These are phyloP conservation scores for Drosophila suboccidentalis DNA, from an alignment of 2,888 invertebrate species.

Conservation along the genomic window DNA sequence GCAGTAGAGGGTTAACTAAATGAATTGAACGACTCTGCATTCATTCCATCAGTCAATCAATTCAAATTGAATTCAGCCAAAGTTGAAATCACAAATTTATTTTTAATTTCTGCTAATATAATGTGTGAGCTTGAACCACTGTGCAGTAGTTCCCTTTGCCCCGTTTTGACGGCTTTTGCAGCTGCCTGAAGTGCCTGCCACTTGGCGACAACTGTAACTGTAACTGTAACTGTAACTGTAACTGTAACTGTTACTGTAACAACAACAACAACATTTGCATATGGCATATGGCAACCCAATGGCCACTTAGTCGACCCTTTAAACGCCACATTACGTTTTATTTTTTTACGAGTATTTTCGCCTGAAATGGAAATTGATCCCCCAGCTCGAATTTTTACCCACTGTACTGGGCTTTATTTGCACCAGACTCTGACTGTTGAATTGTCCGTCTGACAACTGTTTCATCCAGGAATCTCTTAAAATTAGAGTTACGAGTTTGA, in stretches of 20 bases:
- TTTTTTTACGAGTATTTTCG: conserved; percentile 21
- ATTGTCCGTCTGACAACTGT: neutral
- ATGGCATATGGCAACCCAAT: conserved; percentile 43
- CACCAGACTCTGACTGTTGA: neutral
- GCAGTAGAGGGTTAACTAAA: no score
- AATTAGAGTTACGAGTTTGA: neutral
- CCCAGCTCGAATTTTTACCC: neutral
- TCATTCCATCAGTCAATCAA: no score
- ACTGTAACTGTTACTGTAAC: conserved; percentile 7
- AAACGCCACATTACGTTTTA: conserved; percentile 59
- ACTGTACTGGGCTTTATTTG: neutral
- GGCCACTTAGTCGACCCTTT: conserved; percentile 54
- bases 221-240: conserved; percentile 19
- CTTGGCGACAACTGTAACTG: conserved; percentile 45
- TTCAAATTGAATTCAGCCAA: no score
- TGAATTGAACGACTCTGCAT: no score
- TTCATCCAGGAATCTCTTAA: neutral
- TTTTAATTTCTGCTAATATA: neutral
- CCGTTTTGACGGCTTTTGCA: conserved; percentile 29
- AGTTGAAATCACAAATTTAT: no score
- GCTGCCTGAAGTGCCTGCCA: conserved; percentile 62
- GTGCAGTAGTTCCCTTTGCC: neutral
- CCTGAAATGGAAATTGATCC: conserved; percentile 9
- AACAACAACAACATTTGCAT: conserved; percentile 44
- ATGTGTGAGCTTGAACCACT: neutral